These are phyloP conservation scores for Seriola quinqueradiata DNA, from an alignment of 2,113 vertebrate species.

Conservation along the genomic window DNA sequence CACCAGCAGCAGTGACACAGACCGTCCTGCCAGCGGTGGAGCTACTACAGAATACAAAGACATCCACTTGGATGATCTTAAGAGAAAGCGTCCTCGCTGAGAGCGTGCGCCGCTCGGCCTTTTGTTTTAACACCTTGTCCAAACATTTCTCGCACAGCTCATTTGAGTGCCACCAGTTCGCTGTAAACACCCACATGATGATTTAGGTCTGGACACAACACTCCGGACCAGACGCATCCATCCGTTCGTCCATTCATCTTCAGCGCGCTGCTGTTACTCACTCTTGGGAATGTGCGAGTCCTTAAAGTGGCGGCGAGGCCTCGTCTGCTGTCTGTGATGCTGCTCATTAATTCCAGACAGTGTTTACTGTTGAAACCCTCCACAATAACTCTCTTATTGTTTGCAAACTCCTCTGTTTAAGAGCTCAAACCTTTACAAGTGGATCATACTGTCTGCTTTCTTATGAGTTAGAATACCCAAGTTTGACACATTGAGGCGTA, in stretches of 20 bases:
- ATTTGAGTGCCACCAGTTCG: conserved; percentile 17
- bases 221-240: conserved; percentile 12
- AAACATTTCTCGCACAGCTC: conserved; percentile 58
- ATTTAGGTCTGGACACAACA: conserved; percentile 5
- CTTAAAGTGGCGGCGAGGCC: neutral
- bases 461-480: neutral
- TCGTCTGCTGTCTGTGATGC: conserved; percentile 18
- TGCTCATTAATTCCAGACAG: conserved; percentile 39
- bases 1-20: neutral
- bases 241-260: conserved; percentile 29
- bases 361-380: conserved; percentile 24
- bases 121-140: conserved; percentile 59
- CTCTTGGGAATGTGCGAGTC: conserved; percentile 14
- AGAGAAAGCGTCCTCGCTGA: conserved; percentile 2
- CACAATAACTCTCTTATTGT: conserved; percentile 1
- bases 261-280: neutral
- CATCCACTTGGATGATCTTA: neutral
- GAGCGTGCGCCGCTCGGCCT: neutral
- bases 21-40: neutral
- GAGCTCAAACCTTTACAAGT: conserved; percentile 13
- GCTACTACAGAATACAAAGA: neutral
- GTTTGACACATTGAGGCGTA: neutral
- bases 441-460: neutral
- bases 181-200: conserved; percentile 42
- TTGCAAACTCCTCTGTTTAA: neutral